Base-by-base conservation (phyloP, 30 jellyfish, hydroid and myxozoan genomes). In the Rhopilema esculentum region DNA sequence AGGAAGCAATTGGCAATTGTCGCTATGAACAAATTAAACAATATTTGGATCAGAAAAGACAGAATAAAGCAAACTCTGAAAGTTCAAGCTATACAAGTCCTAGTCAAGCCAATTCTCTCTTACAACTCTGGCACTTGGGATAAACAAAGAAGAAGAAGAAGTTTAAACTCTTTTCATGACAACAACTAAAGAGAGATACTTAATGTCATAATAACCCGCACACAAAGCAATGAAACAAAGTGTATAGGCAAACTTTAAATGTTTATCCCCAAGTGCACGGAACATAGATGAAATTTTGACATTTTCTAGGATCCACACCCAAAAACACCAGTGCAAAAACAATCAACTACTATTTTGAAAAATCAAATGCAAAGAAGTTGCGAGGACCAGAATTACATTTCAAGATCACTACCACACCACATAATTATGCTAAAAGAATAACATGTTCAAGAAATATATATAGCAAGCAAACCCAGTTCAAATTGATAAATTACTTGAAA, bases 1-100 rank as follows among this genome's bases (percentile, higher is more conserved):
- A 63, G 88, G 83, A 80, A 80, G 40, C 90, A 61, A 63, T 65
- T 27, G 84, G 24, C 90, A 57, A 80, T 63, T 65, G 90, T 80
- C 30, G 84, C 90, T 77, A 27, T 77, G 49, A 49, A 77, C 88
- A 77, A 53, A 16, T 77, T 62, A 64, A 23, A 64, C 84, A 80
- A 80, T 48, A 19, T 80, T 20, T 80, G 84, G 84, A 80, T 53
- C 40, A 80, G 90, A 80, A 53, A 80, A 80, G 82, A 80, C 53
- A 63, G 65, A 65, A 80, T 80, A 80, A 80, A 77, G 61, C 88
- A 77, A 77, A 62, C 53, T 16, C 81, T 77, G 88, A 51, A 23
- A 62, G 61, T 77, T 33, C 62, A 80, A 49, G 27, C 65, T 23
- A 61, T 21, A 30, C 27, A 29, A 33, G 27, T 68, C 40, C 67